Percentiles rank a stretch among this genome's conserved stretches.
These are phyloP conservation scores for Galeopterus variegatus DNA, from an alignment of 2,113 vertebrate genomes.

Conservation along the genomic window DNA sequence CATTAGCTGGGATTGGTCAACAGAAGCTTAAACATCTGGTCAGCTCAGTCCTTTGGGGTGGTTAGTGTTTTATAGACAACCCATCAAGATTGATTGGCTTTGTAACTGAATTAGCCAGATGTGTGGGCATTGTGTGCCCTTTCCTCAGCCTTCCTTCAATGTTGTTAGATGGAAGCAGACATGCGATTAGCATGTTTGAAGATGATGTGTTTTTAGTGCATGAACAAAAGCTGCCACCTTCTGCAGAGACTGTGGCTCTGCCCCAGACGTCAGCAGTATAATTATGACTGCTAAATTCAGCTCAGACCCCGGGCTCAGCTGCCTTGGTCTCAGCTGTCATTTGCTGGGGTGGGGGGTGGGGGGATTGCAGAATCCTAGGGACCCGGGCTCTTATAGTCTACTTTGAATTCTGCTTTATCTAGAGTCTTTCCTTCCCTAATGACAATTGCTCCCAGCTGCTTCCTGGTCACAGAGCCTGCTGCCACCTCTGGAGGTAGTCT, in stretches of 20 bases:
- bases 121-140: slow-evolving; percentile 82
- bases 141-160: slow-evolving; percentile 72
- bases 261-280: slow-evolving; percentile 74
- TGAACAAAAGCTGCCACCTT: slow-evolving; percentile 81
- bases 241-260: slow-evolving; percentile 70
- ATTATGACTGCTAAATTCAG: slow-evolving; percentile 81
- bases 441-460: slow-evolving; percentile 64
- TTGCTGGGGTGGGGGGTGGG: neutral
- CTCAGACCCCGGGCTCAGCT: slow-evolving; percentile 64
- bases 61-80: slow-evolving; percentile 78
- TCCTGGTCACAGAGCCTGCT: slow-evolving; percentile 5
- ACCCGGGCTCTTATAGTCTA: slow-evolving; percentile 60
- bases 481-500: slow-evolving; percentile 23
- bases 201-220: slow-evolving; percentile 73
- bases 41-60: slow-evolving; percentile 77
- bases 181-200: slow-evolving; percentile 80
- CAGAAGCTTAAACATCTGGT: slow-evolving; percentile 84
- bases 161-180: slow-evolving; percentile 82
- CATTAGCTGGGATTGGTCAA: slow-evolving; percentile 72
- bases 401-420: slow-evolving; percentile 72
- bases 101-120: slow-evolving; percentile 86
- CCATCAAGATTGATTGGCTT: slow-evolving; percentile 85
- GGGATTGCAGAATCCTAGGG: slow-evolving; percentile 4
- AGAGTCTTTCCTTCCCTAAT: slow-evolving; percentile 34
- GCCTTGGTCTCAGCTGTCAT: slow-evolving; percentile 80